Evolutionary conservation across 2,113 vertebrate genomes (phyloP), one percentile per base, ranked within the genome.

Genomic region (Procapra przewalskii): DNA sequence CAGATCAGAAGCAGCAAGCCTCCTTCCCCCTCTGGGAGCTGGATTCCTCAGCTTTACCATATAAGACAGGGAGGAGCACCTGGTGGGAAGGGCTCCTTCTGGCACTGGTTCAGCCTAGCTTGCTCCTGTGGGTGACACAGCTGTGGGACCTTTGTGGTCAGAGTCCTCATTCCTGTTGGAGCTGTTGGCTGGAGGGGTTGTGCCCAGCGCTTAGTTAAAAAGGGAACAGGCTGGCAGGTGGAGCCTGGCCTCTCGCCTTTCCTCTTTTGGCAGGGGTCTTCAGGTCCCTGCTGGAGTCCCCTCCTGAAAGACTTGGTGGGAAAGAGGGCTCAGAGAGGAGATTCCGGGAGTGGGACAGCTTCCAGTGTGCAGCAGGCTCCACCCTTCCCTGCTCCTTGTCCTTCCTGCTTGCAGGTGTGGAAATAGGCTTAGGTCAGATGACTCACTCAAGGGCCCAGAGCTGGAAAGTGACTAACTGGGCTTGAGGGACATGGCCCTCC

Each of bases 161-260:
- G 67, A 97, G 25, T 77, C 43, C 90, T 91, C 50, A 80, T 94
- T 97, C 94, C 91, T 90, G 29, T 60, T 25, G 52, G 62, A 80
- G 83, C 60, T 62, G 91, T 79, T 83, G 36, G 48, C 67, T 52
- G 23, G 60, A 21, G 33, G 2, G 3, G 8, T 29, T 71, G 59
- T 86, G 14, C 45, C n/a, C 45, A 29, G 33, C 1, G 14, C 45
- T 21, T 36, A 59, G 81, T 59, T 94, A 17, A 64, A 48, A 60
- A 55, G 80, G 67, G 27, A 83, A 43, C 60, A 71, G 29, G n/a
- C 40, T 90, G 31, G 40, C 21, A 0, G 12, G 12, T 80, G 67
- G 77, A 60, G 23, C 21, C 60, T 67, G 36, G 21, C 23, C 40
- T 75, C 2, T 86, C 15, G 25, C 62, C 23, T 55, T 43, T 33